A percentile compares a stretch with the other conserved stretches of the same genome.
These are phyloP conservation scores for Drosophila gaucha DNA, from an alignment of 2,888 invertebrate genomes.

Conservation along the genomic window DNA sequence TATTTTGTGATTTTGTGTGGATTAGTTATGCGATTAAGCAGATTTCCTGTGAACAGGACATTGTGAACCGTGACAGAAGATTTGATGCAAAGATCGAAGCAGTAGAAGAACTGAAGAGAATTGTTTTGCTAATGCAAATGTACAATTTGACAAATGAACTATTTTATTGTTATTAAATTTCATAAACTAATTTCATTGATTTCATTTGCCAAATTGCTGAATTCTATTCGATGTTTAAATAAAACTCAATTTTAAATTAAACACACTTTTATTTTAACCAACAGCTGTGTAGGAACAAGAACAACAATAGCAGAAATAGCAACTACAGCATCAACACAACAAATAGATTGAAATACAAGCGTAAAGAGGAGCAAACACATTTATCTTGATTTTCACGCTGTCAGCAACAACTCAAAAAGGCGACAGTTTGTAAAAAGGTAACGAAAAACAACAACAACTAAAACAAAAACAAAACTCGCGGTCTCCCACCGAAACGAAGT, in stretches of 20 bases:
- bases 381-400: conserved; percentile 80
- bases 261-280: conserved; percentile 34
- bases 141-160: too few relatives aligned
- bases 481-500: conserved; percentile 49
- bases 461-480: conserved; percentile 30
- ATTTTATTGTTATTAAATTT: too few relatives aligned
- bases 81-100: too few relatives aligned
- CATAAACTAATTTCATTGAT: too few relatives aligned
- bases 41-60: conserved; percentile 13
- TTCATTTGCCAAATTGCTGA: conserved; percentile 1
- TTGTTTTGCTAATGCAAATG: too few relatives aligned
- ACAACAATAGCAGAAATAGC: conserved; percentile 1
- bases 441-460: conserved; percentile 33
- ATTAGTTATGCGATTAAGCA: conserved; percentile 64
- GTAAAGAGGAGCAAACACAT: conserved; percentile 57
- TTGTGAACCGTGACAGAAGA: too few relatives aligned
- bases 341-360: conserved; percentile 14
- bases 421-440: conserved; percentile 78
- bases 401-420: conserved; percentile 78
- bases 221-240: conserved; percentile 45
- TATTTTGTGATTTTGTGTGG: conserved; percentile 63
- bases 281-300: background rate
- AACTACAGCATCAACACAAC: background rate
- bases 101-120: too few relatives aligned
- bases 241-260: conserved; percentile 36